Evolutionary conservation across 2,797 vertebrate genomes (phyloP), one percentile per base, ranked within the genome.

Genomic region (Myotis findleyi): DNA sequence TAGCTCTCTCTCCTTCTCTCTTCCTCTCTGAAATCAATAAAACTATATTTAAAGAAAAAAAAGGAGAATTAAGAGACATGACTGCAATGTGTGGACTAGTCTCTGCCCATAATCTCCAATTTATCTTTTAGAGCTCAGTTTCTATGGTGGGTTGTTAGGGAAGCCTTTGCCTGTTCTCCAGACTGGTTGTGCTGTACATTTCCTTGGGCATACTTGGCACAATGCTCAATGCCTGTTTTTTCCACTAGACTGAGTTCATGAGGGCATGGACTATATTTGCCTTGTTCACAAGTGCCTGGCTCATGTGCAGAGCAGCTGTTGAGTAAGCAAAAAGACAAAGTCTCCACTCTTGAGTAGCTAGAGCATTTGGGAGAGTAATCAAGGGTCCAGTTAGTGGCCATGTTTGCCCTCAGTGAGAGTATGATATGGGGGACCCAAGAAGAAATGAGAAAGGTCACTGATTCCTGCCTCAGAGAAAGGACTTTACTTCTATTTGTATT

Each of bases 401-500:
- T 9, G 41, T 3, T 23, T 57, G 62, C n/a, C 41, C 49, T 27
- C 51, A 79, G 4, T 14, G 51, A 81, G 30, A 64, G 18, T 62
- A 41, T 33, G 18, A 93, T 30, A 38, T 36, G 33, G n/a, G 30
- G 16, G 5, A 80, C 11, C 36, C 62, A 68, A 80, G 30, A 88
- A 47, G 38, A 92, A 87, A 68, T 16, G 53, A n/a, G 16, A 91
- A 82, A 36, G 44, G 84, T 30, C 89, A 76, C 71, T 27, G 47
- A 51, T 33, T 77, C 10, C 36, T 85, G 62, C 76, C 57, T 94
- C 62, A 53, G 44, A 89, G 38, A 91, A 73, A 88, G 91, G 51
- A 95, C 82, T 95, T 97, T 82, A 68, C 59, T 77, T 94, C 87
- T 94, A 36, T 87, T 89, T 91, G 55, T 64, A 87, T 27, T 73